A percentile compares a stretch with the other conserved stretches of the same genome.
These are phyloP conservation scores for Morelia viridis DNA, from an alignment of 2,797 vertebrate genomes.

Conservation along the genomic window DNA sequence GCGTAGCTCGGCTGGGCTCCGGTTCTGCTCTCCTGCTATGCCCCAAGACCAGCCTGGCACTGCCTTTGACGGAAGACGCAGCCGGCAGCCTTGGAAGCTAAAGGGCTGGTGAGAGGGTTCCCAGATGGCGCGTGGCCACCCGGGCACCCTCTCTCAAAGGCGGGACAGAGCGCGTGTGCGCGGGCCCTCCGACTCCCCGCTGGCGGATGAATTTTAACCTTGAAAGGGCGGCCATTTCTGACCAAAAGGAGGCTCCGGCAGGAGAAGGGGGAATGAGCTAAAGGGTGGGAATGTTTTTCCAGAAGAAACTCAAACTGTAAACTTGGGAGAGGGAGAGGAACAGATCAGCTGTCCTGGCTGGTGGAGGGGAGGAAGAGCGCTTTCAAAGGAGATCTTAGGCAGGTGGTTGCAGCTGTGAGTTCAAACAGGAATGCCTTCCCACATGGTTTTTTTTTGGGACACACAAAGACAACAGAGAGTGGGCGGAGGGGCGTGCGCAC, in stretches of 20 bases:
- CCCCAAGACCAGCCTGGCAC: background rate
- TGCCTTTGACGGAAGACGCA: background rate
- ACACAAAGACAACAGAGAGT: conserved; percentile 46
- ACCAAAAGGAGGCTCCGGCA: background rate
- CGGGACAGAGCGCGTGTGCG: fast-evolving
- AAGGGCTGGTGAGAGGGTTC: background rate
- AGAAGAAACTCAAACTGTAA: conserved; percentile 34
- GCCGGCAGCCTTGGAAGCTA: too few relatives aligned
- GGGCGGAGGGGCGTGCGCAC: background rate
- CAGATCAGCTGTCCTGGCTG: background rate
- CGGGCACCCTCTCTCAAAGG: background rate
- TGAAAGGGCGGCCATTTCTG: fast-evolving
- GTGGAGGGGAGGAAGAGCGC: background rate
- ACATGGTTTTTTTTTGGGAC: conserved; percentile 28
- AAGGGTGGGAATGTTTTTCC: background rate
- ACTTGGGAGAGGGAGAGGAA: conserved; percentile 33
- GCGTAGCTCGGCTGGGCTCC: too few relatives aligned
- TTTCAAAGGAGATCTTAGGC: conserved; percentile 29
- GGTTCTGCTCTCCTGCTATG: background rate
- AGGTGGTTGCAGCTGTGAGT: conserved; percentile 54
- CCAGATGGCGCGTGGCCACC: too few relatives aligned
- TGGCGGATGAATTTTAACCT: too few relatives aligned
- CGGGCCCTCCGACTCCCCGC: background rate
- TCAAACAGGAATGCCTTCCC: conserved; percentile 27
- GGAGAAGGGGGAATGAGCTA: background rate